These are phyloP conservation scores for Nyctereutes procyonoides DNA, from an alignment of 2,113 vertebrate species.

Conservation along the genomic window DNA sequence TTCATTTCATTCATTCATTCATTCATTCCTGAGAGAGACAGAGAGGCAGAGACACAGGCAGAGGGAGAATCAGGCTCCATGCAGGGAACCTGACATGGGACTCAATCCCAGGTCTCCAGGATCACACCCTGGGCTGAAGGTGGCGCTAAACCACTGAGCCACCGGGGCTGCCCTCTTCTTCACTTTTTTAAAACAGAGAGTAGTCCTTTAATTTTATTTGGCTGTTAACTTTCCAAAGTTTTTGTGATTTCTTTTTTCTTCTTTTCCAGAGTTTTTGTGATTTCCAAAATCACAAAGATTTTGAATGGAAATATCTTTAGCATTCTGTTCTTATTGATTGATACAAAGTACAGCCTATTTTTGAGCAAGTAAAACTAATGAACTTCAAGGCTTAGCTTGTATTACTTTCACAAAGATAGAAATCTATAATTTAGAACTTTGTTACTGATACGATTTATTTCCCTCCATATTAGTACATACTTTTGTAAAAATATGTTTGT, in stretches of 20 bases:
- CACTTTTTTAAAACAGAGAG: conserved; percentile 22
- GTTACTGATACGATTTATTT: conserved; percentile 7
- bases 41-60: too few species aligned
- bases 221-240: background rate
- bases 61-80: too few species aligned
- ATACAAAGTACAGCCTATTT: background rate
- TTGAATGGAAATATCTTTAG: conserved; percentile 31
- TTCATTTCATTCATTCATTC: too few species aligned
- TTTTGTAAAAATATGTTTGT: conserved; percentile 59
- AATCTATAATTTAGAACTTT: conserved; percentile 40
- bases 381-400: conserved; percentile 43
- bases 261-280: too few species aligned
- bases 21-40: too few species aligned
- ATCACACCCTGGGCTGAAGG: too few species aligned
- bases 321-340: conserved; percentile 42
- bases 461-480: background rate
- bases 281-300: background rate
- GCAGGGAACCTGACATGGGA: too few species aligned
- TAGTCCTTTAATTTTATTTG: conserved; percentile 47
- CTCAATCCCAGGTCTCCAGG: too few species aligned
- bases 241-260: too few species aligned
- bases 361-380: conserved; percentile 2
- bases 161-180: background rate
- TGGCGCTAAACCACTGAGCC: too few species aligned
- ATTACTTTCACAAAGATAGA: conserved; percentile 38